Evolutionary conservation across 2,888 invertebrate species (phyloP), one percentile per base, ranked within the genome.

Genomic region (Oxycera nigricornis): DNA sequence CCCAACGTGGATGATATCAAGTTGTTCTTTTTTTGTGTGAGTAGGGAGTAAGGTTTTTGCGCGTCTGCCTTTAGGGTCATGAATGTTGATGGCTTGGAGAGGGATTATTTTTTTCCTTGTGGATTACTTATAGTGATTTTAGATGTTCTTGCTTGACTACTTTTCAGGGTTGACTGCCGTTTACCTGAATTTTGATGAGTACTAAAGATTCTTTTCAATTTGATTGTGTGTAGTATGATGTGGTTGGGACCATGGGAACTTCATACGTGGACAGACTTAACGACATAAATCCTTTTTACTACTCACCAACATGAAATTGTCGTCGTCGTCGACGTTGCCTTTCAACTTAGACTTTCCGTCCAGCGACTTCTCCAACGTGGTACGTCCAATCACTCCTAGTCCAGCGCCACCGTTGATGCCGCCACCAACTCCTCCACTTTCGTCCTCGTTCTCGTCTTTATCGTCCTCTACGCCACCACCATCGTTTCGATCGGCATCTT

Each of bases 401-500:
- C 68, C 85, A 46, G 50, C 67, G 20, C 84, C 88, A 81, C 82
- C n/a, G n/a, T n/a, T n/a, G n/a, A n/a, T n/a, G 30, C 78, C 77
- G 61, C 78, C 79, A 50, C 79, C 80, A 30, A 82, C 82, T 26
- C 73, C 76, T 73, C 78, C 82, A 70, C 74, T 79, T 74, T 87
- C 82, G 70, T 81, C 80, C 75, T 82, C 81, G 79, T 82, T 81
- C 77, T 79, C 79, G 78, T 77, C 80, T 72, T 76, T 79, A n/a
- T 77, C 78, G 17, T 76, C 77, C 70, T 77, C 79, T 24, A 75
- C 78, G 35, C 78, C 79, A 65, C 77, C 78, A 67, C 78, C 78
- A 70, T 81, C 84, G 80, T 83, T 84, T 79, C 84, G 80, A 82
- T 84, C 85, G 80, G 83, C 82, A 80, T 84, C 84, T 81, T 84